phyloP scores from a whole-genome alignment of 2,797 vertebrate species.

The Macroramphosus scolopax region DNA sequence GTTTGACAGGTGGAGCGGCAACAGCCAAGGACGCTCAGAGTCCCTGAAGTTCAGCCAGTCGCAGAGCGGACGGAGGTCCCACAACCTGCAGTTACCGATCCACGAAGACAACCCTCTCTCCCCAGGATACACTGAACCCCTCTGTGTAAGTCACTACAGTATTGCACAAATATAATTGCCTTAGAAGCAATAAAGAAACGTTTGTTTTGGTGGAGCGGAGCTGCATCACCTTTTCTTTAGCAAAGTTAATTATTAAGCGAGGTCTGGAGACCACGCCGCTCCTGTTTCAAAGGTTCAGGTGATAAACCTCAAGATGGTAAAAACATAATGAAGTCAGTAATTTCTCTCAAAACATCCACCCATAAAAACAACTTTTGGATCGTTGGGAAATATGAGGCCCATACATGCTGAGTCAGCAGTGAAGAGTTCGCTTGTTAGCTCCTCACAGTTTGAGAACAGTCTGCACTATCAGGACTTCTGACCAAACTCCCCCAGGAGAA shows the following conservation, averaged over 20 bases:
- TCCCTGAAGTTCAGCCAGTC: slow-evolving; percentile 57
- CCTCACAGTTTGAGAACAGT: slow-evolving; percentile 16
- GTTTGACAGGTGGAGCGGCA: slow-evolving; percentile 74
- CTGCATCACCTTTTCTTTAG: slow-evolving; percentile 37
- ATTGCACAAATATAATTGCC: too few species aligned
- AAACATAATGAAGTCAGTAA: slow-evolving; percentile 6
- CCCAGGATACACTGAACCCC: slow-evolving; percentile 79
- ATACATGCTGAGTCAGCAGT: slow-evolving; percentile 21
- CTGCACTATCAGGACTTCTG: slow-evolving; percentile 43
- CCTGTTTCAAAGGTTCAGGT: slow-evolving; percentile 41
- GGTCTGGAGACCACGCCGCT: slow-evolving; percentile 30
- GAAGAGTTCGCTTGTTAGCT: slow-evolving; percentile 28
- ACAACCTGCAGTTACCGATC: slow-evolving; percentile 67
- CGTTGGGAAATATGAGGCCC: neutral
- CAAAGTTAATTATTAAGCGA: slow-evolving; percentile 70
- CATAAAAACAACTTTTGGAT: slow-evolving; percentile 18
- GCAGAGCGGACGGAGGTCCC: slow-evolving; percentile 58
- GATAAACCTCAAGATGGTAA: neutral
- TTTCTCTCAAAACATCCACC: slow-evolving; percentile 7
- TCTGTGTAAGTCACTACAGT: slow-evolving; percentile 86
- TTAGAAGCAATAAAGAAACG: slow-evolving; percentile 16
- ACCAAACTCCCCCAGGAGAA: slow-evolving; percentile 43
- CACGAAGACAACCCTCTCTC: slow-evolving; percentile 73
- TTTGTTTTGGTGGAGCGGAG: slow-evolving; percentile 63
- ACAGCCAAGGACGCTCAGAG: slow-evolving; percentile 62